Evolutionary conservation across 2,888 invertebrate genomes (phyloP).

Genomic region (Scaptomyza cyrtandrae): DNA sequence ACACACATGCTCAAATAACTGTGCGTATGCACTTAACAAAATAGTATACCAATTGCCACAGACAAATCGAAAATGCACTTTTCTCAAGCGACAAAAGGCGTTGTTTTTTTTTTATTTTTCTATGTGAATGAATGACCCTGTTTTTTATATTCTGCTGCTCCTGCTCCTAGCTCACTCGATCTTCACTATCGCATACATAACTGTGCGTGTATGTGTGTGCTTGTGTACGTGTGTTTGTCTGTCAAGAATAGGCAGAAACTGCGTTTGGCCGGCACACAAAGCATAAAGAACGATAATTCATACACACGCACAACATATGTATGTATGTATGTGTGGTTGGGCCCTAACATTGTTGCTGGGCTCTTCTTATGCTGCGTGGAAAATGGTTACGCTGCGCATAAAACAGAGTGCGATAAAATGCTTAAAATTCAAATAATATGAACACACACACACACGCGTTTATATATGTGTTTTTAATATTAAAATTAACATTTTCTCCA

Average conservation of each 20-base stretch:
- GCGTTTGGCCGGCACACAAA: conserved; percentile 64
- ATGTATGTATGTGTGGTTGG: conserved; percentile 25
- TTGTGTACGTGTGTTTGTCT: conserved; percentile 38
- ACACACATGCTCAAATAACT: background rate
- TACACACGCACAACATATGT: conserved; percentile 37
- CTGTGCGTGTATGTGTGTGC: conserved; percentile 44
- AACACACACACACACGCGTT: background rate
- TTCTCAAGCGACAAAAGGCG: conserved; percentile 7
- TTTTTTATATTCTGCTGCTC: conserved; percentile 48
- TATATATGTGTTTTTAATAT: background rate
- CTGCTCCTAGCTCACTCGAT: conserved; percentile 27
- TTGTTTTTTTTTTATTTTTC: conserved; percentile 15
- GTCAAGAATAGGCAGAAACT: conserved; percentile 64
- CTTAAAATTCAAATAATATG: conserved; percentile 34
- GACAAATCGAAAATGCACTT: conserved; percentile 35
- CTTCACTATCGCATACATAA: conserved; percentile 50
- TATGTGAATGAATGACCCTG: conserved; percentile 67
- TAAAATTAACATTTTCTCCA: conserved; percentile 14
- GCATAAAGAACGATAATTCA: conserved; percentile 71
- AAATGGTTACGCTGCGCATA: conserved; percentile 65
- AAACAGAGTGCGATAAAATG: conserved; percentile 47
- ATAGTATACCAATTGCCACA: conserved; percentile 43
- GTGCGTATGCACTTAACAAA: conserved; percentile 12
- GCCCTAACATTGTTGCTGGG: conserved; percentile 53
- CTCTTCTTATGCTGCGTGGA: conserved; percentile 54